A percentile compares a stretch with the other conserved stretches of the same genome.
phyloP scores from a whole-genome alignment of 1,140 invertebrate genomes.

The Callitettix versicolor region DNA sequence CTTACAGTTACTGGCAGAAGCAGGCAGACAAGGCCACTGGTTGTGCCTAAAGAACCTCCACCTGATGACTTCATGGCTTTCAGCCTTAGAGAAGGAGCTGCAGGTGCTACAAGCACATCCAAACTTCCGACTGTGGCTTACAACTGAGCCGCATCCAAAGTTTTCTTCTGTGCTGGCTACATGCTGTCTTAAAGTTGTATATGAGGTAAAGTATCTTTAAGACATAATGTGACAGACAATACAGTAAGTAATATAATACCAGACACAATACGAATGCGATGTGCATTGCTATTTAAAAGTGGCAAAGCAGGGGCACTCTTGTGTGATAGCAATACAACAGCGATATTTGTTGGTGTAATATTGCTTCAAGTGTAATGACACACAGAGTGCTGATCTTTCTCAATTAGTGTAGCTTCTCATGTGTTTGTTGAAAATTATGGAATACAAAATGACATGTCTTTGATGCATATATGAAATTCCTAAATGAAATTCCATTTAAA shows the following conservation, averaged over 20 bases:
- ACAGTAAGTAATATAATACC: constrained; percentile 29
- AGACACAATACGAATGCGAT: neutral
- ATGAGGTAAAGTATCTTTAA: constrained; percentile 51
- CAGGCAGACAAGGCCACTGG: constrained; percentile 54
- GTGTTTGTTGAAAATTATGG: no score
- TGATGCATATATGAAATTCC: no score
- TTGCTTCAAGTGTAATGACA: no score
- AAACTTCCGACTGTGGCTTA: constrained; percentile 63
- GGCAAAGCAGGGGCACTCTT: no score
- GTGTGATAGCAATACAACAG: no score
- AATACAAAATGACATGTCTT: no score
- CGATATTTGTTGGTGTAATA: no score
- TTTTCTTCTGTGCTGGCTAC: constrained; percentile 55
- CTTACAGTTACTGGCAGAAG: constrained; percentile 32
- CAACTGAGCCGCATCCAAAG: constrained; percentile 53
- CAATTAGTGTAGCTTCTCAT: no score
- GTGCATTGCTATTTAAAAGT: no score
- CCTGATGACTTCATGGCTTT: constrained; percentile 67
- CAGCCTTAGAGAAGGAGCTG: constrained; percentile 59
- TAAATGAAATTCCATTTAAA: no score
- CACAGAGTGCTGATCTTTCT: no score
- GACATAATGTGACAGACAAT: constrained; percentile 50
- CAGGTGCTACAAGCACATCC: constrained; percentile 44
- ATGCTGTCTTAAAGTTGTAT: constrained; percentile 69
- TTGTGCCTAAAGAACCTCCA: constrained; percentile 82